Evolutionary conservation across 1,140 invertebrate genomes (phyloP), one percentile per base, ranked within the genome.

Genomic region (Danaus melanippus): DNA sequence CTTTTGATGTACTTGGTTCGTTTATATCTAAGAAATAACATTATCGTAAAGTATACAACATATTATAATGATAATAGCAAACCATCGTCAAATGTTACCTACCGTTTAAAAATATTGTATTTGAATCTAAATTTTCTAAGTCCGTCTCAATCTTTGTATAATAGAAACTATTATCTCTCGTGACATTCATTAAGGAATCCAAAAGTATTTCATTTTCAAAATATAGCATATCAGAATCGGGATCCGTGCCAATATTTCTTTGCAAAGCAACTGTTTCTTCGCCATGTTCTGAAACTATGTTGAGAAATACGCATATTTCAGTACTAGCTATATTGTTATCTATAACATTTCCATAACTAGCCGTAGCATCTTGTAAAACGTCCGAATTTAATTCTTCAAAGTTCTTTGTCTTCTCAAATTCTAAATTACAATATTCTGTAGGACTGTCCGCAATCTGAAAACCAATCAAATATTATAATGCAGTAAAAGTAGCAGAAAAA

Each of bases 1-100:
- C 84, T 71, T 82, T 82, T 10, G 84, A 86, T 40, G 84, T 86
- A 53, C 71, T 82, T 0, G 84, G 81, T 67, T 84, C 81, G 59
- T 84, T 78, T 43, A 82, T 69, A 72, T 84, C 83, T 86, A 57
- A 63, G 76, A 71, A 59, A 50, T 45, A 1, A 50, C 12, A 50
- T 44, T 9, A 55, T 46, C 9, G n/a, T 46, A 54, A 44, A 12
- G 2, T 45, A 47, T 44, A 53, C 42, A 8, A 48, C 53, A 12
- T 15, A 12, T 15, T 43, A 58, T 12, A 32, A 32, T 46, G 50
- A 40, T 49, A 32, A 50, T 46, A 50, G 32, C 10, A 32, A 10
- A 42, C 21, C 17, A 15, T 10, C 46, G 17, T 43, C 10, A 9
- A 53, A 53, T 44, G 32, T 32, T 45, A 32, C 10, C 17, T 74